Percentiles rank a stretch among this genome's conserved stretches.
These are phyloP conservation scores for Nylanderia fulva DNA, from an alignment of 1,140 invertebrate genomes.

Conservation along the genomic window DNA sequence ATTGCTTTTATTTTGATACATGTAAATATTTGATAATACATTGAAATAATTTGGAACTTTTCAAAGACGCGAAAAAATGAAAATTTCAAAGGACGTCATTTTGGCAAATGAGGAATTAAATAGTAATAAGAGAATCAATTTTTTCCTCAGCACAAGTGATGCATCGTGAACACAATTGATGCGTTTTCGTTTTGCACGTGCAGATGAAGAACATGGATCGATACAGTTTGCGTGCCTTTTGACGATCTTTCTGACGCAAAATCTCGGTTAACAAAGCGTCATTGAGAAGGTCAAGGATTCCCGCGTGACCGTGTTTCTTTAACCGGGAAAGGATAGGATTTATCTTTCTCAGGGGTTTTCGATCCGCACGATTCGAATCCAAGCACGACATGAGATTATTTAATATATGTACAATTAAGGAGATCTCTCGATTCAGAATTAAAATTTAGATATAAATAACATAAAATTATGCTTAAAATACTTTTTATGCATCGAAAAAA, in stretches of 20 bases:
- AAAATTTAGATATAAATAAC: neutral
- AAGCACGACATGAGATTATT: neutral
- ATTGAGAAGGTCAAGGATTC: conserved; percentile 40
- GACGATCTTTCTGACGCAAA: conserved; percentile 49
- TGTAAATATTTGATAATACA: too few relatives aligned
- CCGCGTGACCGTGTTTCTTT: neutral
- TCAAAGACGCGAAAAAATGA: too few relatives aligned
- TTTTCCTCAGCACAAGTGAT: neutral
- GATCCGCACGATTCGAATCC: neutral
- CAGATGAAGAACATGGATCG: neutral
- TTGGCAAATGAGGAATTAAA: neutral
- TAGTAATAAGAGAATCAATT: conserved; percentile 7
- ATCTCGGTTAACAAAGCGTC: conserved; percentile 39
- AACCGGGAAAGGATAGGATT: neutral
- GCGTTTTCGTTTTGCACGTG: neutral
- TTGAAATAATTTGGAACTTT: neutral
- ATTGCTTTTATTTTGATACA: too few relatives aligned
- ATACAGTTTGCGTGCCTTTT: conserved; percentile 39
- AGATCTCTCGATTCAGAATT: neutral
- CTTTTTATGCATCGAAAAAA: too few relatives aligned
- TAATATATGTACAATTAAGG: neutral
- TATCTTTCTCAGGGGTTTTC: neutral
- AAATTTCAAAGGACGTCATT: neutral
- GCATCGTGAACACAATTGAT: neutral
- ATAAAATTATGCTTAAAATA: neutral